These are phyloP conservation scores for Jacana jacana DNA, from an alignment of 2,113 vertebrate species.

Conservation along the genomic window DNA sequence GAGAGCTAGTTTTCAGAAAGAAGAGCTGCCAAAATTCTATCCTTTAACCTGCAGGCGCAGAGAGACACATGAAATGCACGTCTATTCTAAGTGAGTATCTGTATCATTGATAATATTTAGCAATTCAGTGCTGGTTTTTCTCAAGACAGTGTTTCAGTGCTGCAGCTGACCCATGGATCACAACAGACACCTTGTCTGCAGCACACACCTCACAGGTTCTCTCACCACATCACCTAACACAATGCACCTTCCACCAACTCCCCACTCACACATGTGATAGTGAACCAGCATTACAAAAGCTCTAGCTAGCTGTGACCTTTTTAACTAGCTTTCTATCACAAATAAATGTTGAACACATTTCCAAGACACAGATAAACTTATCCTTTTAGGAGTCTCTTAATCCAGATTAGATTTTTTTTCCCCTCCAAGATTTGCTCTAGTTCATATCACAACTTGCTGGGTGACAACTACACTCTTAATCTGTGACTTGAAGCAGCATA, in stretches of 20 bases:
- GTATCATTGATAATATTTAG: neutral
- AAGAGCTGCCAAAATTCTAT: neutral
- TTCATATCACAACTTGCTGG: neutral
- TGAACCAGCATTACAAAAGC: neutral
- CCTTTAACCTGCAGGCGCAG: neutral
- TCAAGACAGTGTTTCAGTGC: neutral
- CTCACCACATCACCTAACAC: neutral
- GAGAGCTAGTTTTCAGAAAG: neutral
- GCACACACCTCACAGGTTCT: neutral
- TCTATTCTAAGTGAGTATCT: neutral
- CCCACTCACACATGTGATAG: neutral
- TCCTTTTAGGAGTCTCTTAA: neutral
- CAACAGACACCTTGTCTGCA: neutral
- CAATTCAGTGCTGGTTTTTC: neutral
- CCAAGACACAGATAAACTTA: neutral
- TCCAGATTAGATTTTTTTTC: neutral
- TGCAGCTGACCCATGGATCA: neutral
- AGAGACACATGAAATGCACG: accelerated
- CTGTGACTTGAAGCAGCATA: neutral
- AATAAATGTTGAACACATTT: neutral
- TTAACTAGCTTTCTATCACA: neutral
- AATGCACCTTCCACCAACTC: neutral
- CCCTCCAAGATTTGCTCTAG: neutral
- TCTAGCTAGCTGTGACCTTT: neutral
- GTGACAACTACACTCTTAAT: neutral